Conservation (phyloP, 2,113 vertebrate genomes). For the Percopsis transmontana region DNA sequence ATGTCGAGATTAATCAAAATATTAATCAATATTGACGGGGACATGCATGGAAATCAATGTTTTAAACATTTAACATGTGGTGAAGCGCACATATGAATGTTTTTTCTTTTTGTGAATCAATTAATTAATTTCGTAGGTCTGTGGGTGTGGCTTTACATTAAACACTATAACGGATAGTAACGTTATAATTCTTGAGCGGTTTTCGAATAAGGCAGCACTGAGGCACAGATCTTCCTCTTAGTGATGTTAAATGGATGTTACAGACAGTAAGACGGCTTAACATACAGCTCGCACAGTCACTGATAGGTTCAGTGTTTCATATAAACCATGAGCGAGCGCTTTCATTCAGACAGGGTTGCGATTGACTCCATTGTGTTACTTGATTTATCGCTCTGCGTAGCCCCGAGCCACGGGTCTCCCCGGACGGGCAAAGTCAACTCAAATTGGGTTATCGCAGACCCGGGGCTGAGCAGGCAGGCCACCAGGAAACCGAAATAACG, state of each 20-base stretch:
- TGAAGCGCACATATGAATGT: background rate
- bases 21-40: slow-evolving; percentile 83
- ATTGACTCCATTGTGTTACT: slow-evolving; percentile 69
- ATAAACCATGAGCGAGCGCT: background rate
- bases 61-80: slow-evolving; percentile 13
- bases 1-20: slow-evolving; percentile 86
- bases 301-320: background rate
- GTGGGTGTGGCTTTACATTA: background rate
- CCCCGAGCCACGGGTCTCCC: slow-evolving; percentile 68
- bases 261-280: too few relatives aligned
- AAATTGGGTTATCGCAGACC: slow-evolving; percentile 79
- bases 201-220: background rate
- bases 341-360: slow-evolving; percentile 34
- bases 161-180: background rate
- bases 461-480: slow-evolving; percentile 69
- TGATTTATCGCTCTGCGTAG: slow-evolving; percentile 64
- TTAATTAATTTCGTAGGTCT: background rate
- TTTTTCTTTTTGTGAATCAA: background rate
- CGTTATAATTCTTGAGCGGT: background rate
- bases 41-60: slow-evolving; percentile 33
- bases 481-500: slow-evolving; percentile 76
- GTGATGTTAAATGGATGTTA: background rate
- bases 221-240: background rate
- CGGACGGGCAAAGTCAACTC: slow-evolving; percentile 77
- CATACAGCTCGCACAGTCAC: background rate